Base-by-base conservation (phyloP, 2,888 invertebrate genomes). In the Lissocephala sabroskyi region DNA sequence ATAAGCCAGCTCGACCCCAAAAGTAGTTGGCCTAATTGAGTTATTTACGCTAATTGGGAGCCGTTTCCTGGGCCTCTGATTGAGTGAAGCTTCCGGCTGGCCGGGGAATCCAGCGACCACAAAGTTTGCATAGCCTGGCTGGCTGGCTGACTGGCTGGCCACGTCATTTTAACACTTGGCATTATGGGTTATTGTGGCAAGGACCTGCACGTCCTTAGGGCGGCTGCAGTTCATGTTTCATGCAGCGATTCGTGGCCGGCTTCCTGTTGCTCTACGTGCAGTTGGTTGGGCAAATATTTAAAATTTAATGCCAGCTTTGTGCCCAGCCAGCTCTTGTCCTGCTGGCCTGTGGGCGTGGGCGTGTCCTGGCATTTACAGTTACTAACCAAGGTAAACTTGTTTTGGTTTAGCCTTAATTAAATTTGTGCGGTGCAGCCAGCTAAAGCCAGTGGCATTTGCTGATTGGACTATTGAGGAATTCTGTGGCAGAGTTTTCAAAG, bases 11-110 rank as follows among this genome's bases (percentile, higher is more conserved):
- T 30, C 23, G 16, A 30, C 28, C 39, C 37, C 50, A 60, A 40
- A 46, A 48, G 45, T 16, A n/a, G 18, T 32, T 36, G 54, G 30
- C 49, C 70, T 68, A 68, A 68, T 74, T 68, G 66, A 68, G 68
- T 68, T 70, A 68, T 70, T 63, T 70, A 59, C 59, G 47, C 67
- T 74, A 68, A 68, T 68, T 68, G 59, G 23, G 4, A 23, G 23
- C 7, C 23, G 7, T 5, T 5, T 23, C n/a, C 23, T 23, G 4
- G 4, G 7, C 7, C 23, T 23, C 3, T 23, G 7, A 5, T 3
- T 23, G 23, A 23, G 23, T 23, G 23, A n/a, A n/a, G 23, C 23
- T 23, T 23, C 23, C 23, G 3, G 23, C 10, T 30, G 30, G n/a
- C 30, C 30, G 10, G 30, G n/a, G 18, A 6, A 36, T n/a, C 45